phyloP scores from a whole-genome alignment of 2,113 vertebrate genomes.

The Alouatta palliata region DNA sequence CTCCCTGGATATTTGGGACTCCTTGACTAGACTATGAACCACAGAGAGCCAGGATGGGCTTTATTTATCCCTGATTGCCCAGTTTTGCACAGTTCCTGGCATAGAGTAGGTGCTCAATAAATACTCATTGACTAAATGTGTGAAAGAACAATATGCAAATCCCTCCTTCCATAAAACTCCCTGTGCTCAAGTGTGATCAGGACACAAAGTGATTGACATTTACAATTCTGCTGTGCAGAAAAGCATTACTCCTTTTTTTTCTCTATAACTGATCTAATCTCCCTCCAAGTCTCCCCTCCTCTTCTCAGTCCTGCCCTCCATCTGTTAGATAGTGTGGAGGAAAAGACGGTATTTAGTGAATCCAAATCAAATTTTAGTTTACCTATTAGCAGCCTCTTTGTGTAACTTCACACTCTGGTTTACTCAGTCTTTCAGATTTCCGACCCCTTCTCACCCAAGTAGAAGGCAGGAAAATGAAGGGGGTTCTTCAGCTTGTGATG shows the following conservation, averaged over 20 bases:
- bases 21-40: background rate
- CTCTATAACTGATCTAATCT: background rate
- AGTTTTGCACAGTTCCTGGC: background rate
- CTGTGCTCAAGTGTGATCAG: background rate
- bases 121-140: background rate
- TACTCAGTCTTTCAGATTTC: background rate
- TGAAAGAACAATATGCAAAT: background rate
- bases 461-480: background rate
- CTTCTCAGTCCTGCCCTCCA: background rate
- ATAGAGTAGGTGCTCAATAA: background rate
- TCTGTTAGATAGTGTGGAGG: background rate
- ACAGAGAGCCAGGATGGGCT: background rate
- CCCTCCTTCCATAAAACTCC: background rate
- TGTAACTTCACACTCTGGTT: background rate
- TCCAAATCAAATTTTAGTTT: background rate
- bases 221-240: background rate
- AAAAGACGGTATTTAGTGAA: background rate
- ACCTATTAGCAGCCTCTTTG: background rate
- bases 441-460: background rate
- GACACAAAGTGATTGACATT: background rate
- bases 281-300: background rate
- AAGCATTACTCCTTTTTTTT: background rate
- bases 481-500: background rate
- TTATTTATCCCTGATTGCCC: background rate
- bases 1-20: background rate